These are phyloP conservation scores for Silurus asotus DNA, from an alignment of 2,113 vertebrate species.

Conservation along the genomic window DNA sequence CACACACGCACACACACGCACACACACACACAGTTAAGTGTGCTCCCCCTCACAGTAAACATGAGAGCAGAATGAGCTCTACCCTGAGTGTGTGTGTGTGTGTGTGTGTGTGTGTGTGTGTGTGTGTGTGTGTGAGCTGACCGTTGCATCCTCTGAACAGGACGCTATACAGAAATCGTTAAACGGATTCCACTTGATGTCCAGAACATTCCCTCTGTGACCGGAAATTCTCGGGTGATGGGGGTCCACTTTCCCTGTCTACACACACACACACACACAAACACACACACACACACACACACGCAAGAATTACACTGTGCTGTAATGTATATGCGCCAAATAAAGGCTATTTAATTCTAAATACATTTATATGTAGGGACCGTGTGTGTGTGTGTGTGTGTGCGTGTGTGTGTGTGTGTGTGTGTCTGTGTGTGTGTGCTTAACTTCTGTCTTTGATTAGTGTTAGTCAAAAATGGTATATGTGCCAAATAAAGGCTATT, in stretches of 20 bases:
- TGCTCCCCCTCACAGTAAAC: too few species aligned
- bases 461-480: too few species aligned
- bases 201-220: conserved; percentile 84
- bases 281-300: conserved; percentile 6
- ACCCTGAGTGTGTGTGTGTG: background rate
- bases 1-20: conserved; percentile 35
- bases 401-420: background rate
- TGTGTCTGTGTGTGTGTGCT: too few species aligned
- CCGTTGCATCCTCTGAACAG: conserved; percentile 90
- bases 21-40: background rate
- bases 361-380: background rate
- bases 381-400: background rate
- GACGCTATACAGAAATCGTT: conserved; percentile 90
- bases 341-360: too few species aligned
- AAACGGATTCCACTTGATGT: conserved; percentile 96
- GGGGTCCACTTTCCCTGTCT: conserved; percentile 90
- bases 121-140: conserved; percentile 57
- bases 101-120: background rate
- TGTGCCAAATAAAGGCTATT: too few species aligned
- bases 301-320: too few species aligned
- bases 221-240: conserved; percentile 88
- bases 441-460: too few species aligned
- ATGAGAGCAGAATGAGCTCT: background rate
- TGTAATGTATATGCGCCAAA: too few species aligned
- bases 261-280: conserved; percentile 39